These are phyloP conservation scores for Myiopsitta monachus DNA, from an alignment of 2,113 vertebrate species.

Conservation along the genomic window DNA sequence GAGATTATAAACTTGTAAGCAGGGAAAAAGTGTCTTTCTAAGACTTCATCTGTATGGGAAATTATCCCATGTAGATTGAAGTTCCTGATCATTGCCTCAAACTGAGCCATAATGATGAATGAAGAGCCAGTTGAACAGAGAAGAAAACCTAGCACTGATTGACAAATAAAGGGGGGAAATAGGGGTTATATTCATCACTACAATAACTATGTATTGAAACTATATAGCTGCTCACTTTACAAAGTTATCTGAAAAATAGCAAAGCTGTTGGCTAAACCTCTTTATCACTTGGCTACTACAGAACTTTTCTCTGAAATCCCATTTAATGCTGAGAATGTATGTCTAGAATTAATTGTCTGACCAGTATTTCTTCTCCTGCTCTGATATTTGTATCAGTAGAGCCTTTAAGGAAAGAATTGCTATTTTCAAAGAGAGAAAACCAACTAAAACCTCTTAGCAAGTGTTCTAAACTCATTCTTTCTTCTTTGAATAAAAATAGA, in stretches of 20 bases:
- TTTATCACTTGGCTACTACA: not conserved
- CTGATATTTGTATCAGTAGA: not conserved
- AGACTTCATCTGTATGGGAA: not conserved
- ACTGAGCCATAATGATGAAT: not conserved
- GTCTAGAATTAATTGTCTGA: not conserved
- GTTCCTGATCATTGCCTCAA: not conserved
- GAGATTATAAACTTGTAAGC: not conserved
- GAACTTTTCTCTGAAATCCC: not conserved
- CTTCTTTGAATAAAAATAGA: not conserved
- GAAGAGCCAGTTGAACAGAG: not conserved
- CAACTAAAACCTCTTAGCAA: not conserved
- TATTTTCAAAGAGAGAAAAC: not conserved
- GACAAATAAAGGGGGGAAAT: not conserved
- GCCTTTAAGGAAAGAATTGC: not conserved
- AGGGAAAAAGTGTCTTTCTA: not conserved
- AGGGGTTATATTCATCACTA: not conserved
- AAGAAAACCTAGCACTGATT: not conserved
- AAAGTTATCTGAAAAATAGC: not conserved
- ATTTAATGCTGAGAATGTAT: not conserved
- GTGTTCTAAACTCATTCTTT: not conserved
- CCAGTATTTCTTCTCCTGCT: not conserved
- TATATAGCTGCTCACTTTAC: not conserved
- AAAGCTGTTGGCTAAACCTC: not conserved
- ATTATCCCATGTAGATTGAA: not conserved
- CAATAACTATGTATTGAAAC: not conserved